Evolutionary conservation across 92 coral and sea anemone species (phyloP).

Genomic region (Umimayanthus chanpuru): DNA sequence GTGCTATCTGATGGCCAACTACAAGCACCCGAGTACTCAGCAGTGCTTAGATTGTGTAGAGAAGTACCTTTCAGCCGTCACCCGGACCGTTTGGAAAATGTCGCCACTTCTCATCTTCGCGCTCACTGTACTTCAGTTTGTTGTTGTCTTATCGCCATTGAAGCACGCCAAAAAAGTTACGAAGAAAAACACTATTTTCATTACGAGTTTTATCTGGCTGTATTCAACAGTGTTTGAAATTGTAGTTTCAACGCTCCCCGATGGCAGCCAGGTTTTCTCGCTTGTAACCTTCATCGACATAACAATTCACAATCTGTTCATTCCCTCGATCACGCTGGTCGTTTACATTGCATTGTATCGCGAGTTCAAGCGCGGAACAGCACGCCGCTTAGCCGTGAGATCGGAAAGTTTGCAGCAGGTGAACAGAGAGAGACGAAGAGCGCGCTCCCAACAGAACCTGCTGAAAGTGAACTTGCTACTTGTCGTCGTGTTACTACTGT

Average conservation of each 20-base stretch:
- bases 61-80: slow-evolving; percentile 17
- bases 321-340: not conserved
- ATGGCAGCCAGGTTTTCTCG: not conserved
- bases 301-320: not conserved
- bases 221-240: slow-evolving; percentile 1
- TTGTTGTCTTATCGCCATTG: not conserved
- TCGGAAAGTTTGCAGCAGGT: slow-evolving; percentile 8
- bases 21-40: not conserved
- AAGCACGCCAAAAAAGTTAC: not conserved
- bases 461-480: not conserved
- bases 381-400: not conserved
- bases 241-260: not conserved
- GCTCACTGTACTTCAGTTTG: too few relatives aligned
- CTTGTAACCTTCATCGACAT: not conserved
- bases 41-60: not conserved
- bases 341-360: too few relatives aligned
- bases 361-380: too few relatives aligned
- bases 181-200: not conserved
- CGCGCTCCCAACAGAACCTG: not conserved
- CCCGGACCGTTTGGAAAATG: slow-evolving; percentile 39
- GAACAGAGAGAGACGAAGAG: slow-evolving; percentile 8
- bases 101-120: slow-evolving; percentile 37
- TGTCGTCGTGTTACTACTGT: not conserved
- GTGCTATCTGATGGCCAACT: slow-evolving; percentile 6
- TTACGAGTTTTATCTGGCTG: not conserved